A percentile compares a stretch with the other conserved stretches of the same genome.
Conservation (phyloP, 1,140 invertebrate genomes). For the Cecropterus lyciades region DNA sequence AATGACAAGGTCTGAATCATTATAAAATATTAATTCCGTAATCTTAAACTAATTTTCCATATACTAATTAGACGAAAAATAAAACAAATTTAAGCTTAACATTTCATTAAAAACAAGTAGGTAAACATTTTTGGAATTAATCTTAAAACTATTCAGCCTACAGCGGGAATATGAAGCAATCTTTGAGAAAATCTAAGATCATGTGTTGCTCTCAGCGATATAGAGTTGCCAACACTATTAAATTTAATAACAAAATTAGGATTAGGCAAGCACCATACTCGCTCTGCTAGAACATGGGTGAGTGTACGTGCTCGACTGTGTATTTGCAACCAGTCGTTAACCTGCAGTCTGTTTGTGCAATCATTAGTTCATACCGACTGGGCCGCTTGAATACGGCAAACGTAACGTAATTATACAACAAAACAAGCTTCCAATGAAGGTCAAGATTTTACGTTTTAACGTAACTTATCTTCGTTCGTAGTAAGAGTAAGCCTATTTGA, state of each 20-base stretch:
- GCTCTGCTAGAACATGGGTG: constrained; percentile 36
- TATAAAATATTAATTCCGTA: too few relatives aligned
- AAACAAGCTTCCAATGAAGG: constrained; percentile 48
- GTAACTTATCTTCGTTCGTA: constrained; percentile 16
- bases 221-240: constrained; percentile 40
- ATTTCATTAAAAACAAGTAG: too few relatives aligned
- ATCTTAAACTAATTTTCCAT: too few relatives aligned
- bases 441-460: constrained; percentile 39
- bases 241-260: constrained; percentile 49
- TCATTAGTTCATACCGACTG: constrained; percentile 42
- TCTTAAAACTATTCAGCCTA: background rate
- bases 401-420: constrained; percentile 54
- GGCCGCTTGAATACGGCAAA: constrained; percentile 41
- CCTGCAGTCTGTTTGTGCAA: constrained; percentile 57
- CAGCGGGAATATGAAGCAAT: constrained; percentile 10
- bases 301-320: constrained; percentile 47
- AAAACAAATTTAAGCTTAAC: too few relatives aligned
- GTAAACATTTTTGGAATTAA: background rate
- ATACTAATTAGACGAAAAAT: too few relatives aligned
- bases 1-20: too few relatives aligned
- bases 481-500: constrained; percentile 2
- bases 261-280: constrained; percentile 47
- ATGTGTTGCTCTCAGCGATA: constrained; percentile 16
- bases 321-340: constrained; percentile 71
- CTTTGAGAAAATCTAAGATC: background rate